Conservation (phyloP, 2,113 vertebrate genomes). For the Chitala chitala region DNA sequence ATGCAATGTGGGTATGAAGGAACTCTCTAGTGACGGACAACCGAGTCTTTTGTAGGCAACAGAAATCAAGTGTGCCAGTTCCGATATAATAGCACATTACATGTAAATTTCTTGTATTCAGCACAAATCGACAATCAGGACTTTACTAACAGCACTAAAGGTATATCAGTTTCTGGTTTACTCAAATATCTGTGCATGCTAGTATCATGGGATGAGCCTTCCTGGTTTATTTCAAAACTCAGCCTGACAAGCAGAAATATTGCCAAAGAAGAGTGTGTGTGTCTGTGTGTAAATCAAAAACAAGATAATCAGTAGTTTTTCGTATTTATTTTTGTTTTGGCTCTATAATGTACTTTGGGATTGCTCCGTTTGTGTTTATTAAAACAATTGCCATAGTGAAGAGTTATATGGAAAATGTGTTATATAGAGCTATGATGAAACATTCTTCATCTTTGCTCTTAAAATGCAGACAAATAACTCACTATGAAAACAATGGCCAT, state of each 20-base stretch:
- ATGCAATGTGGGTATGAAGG: conserved; percentile 20
- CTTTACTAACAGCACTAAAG: conserved; percentile 8
- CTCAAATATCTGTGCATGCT: not conserved
- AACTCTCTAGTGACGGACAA: not conserved
- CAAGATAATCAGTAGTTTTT: conserved; percentile 7
- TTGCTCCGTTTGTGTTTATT: conserved; percentile 13
- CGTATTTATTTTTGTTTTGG: conserved; percentile 36
- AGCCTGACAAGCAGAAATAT: not conserved
- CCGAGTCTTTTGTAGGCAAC: not conserved
- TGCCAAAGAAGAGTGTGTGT: conserved; percentile 18
- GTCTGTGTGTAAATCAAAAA: conserved; percentile 9
- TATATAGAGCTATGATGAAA: not conserved
- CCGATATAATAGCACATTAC: not conserved
- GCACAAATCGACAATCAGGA: conserved; percentile 12
- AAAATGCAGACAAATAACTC: conserved; percentile 28
- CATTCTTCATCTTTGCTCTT: not conserved
- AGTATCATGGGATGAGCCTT: not conserved
- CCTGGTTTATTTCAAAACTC: conserved; percentile 15
- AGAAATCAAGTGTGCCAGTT: not conserved
- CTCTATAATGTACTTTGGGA: conserved; percentile 17
- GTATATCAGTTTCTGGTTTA: not conserved
- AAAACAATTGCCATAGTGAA: conserved; percentile 19
- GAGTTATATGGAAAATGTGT: conserved; percentile 2
- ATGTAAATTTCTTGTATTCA: not conserved
- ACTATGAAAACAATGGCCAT: not conserved